phyloP scores from a whole-genome alignment of 2,113 vertebrate genomes.

The Cephalopholis sonnerati region DNA sequence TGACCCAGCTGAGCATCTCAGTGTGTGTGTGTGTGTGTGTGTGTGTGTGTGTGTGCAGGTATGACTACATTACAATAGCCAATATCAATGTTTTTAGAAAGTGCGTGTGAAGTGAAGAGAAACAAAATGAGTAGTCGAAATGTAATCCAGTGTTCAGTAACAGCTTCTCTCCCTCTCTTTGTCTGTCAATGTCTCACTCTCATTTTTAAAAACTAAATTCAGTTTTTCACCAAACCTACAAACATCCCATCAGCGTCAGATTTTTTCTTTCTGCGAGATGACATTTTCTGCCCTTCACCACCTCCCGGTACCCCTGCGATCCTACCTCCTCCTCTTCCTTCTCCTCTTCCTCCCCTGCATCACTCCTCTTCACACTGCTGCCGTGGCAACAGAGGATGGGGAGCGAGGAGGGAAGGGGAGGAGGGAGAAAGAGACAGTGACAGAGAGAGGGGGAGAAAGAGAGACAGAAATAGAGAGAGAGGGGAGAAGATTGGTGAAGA shows the following conservation, averaged over 20 bases:
- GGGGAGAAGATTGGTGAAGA: slow-evolving; percentile 51
- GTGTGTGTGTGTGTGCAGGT: slow-evolving; percentile 6
- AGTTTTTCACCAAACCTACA: background rate
- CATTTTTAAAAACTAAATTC: background rate
- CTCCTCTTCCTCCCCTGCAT: slow-evolving; percentile 25
- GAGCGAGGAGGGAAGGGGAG: background rate
- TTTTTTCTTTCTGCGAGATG: slow-evolving; percentile 21
- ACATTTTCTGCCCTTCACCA: slow-evolving; percentile 44
- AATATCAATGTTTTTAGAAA: background rate
- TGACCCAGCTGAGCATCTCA: background rate
- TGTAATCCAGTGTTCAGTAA: background rate
- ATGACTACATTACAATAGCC: background rate
- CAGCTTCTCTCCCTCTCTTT: background rate
- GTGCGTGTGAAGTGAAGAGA: background rate
- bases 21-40: slow-evolving; percentile 1
- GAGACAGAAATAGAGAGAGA: slow-evolving; percentile 49
- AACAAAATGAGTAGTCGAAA: background rate
- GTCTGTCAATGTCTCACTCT: background rate
- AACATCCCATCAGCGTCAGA: background rate
- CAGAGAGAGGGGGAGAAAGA: slow-evolving; percentile 23
- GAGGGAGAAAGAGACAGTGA: slow-evolving; percentile 25
- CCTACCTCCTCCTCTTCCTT: background rate
- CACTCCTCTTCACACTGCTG: slow-evolving; percentile 69
- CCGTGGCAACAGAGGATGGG: slow-evolving; percentile 77
- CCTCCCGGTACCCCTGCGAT: slow-evolving; percentile 18